These are phyloP conservation scores for Hypotaenidia philippensis DNA, from an alignment of 2,797 vertebrate species.

Conservation along the genomic window DNA sequence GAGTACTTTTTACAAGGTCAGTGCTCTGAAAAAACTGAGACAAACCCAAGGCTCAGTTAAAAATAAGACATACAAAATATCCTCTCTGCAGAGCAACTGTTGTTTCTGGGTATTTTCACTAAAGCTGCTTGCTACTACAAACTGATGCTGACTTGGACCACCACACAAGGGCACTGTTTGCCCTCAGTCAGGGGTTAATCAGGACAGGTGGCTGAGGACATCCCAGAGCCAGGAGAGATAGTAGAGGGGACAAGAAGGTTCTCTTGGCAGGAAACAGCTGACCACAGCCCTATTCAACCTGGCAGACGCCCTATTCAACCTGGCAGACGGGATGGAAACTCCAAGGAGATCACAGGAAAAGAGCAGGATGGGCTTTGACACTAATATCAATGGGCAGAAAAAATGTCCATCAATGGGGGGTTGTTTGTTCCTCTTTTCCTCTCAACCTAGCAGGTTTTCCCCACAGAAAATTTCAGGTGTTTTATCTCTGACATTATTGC, in stretches of 20 bases:
- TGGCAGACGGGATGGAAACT: not conserved
- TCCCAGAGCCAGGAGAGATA: not conserved
- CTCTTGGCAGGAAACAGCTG: not conserved
- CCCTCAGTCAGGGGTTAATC: not conserved
- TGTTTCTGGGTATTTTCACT: not conserved
- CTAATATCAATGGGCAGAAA: not conserved
- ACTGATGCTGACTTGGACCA: not conserved
- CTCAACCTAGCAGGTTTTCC: not conserved
- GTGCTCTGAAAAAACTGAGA: not conserved
- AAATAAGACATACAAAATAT: not conserved
- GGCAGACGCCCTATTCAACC: not conserved
- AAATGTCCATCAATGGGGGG: accelerated
- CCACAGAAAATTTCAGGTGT: not conserved
- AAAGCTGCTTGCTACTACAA: not conserved
- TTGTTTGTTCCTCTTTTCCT: not conserved
- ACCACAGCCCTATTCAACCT: not conserved
- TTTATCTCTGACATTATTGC: not conserved
- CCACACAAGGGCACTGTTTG: not conserved
- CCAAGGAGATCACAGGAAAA: not conserved
- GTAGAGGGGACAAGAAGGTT: not conserved
- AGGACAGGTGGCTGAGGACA: not conserved
- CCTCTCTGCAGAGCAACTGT: not conserved
- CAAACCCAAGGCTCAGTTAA: not conserved
- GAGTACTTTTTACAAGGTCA: not conserved
- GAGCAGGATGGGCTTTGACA: not conserved